Base-by-base conservation (phyloP, 2,797 vertebrate genomes). In the Hippocampus kuda region DNA sequence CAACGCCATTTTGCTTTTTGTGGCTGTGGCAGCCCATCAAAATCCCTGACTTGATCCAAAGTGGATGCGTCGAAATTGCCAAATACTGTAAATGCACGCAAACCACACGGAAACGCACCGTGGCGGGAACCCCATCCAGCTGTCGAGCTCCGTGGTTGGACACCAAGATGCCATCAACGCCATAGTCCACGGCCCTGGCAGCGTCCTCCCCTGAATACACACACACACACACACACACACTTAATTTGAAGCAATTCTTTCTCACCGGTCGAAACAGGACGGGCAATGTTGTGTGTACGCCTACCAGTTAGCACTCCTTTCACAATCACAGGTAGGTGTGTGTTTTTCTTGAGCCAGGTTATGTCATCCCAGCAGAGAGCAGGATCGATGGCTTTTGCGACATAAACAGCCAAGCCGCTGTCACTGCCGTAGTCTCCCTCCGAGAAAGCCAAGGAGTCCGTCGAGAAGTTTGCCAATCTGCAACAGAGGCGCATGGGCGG, bases 391-490 rank as follows among this genome's bases (percentile, higher is more conserved):
- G 91, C 88, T 64, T 92, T 90, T 3, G 82, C 81, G 1, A 90
- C 89, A n/a, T 97, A 98, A 0, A 92, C 88, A 0, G 95, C 93
- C 85, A 98, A 82, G 13, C 93, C 94, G 1, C 92, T 96, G 72
- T 93, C 83, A 0, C 91, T 89, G 2, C 94, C 94, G 1, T 94
- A 95, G 81, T 79, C 72, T 1, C 89, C 90, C 74, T 93, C 88
- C 54, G 94, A 93, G 87, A 98, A 97, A 0, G 94, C 88, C 90
- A 97, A 81, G 46, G 93, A 87, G 0, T 83, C 90, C 66, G 89
- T 89, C 38, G 93, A 88, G 76, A 99, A 98, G 87, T 98, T 99
- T 69, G 94, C 93, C 91, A 99, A 89, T 67, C 96, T 98, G 67
- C 24, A 63, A 61, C 56, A 65, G 42, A 62, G 63, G 66, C 66